Conservation (phyloP, 2,888 invertebrate species). For the Eulithis testata region DNA sequence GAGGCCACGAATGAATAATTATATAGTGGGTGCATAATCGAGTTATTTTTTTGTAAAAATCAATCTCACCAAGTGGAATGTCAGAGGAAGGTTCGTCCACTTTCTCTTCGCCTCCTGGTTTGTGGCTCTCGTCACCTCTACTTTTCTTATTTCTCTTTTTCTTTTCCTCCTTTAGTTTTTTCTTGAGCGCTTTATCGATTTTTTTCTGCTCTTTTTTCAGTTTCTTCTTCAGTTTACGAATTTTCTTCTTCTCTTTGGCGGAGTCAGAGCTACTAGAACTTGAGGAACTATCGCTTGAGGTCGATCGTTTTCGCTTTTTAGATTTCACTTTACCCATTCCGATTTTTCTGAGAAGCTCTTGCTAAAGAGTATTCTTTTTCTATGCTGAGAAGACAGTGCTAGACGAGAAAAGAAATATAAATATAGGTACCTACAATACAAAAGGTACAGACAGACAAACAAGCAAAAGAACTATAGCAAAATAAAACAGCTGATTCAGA, state of each 20-base stretch:
- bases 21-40: too few species aligned
- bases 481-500: too few species aligned
- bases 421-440: too few species aligned
- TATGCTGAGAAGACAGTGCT: neutral
- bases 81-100: constrained; percentile 61
- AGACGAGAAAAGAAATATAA: too few species aligned
- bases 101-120: constrained; percentile 47
- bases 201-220: constrained; percentile 82
- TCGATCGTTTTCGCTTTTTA: constrained; percentile 68
- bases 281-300: constrained; percentile 59
- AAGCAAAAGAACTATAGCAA: too few species aligned
- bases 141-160: constrained; percentile 68
- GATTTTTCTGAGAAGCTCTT: neutral
- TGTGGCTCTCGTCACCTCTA: constrained; percentile 53
- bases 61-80: constrained; percentile 70
- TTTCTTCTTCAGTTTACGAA: constrained; percentile 83
- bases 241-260: constrained; percentile 78
- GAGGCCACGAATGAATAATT: too few species aligned
- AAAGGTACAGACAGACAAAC: too few species aligned
- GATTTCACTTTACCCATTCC: constrained; percentile 74
- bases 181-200: constrained; percentile 80
- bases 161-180: constrained; percentile 78
- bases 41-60: neutral
- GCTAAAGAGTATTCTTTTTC: too few species aligned
- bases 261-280: constrained; percentile 76